Percentiles rank a stretch among this genome's conserved stretches.
These are phyloP conservation scores for Pycnonotus jocosus DNA, from an alignment of 2,113 vertebrate species.

Conservation along the genomic window DNA sequence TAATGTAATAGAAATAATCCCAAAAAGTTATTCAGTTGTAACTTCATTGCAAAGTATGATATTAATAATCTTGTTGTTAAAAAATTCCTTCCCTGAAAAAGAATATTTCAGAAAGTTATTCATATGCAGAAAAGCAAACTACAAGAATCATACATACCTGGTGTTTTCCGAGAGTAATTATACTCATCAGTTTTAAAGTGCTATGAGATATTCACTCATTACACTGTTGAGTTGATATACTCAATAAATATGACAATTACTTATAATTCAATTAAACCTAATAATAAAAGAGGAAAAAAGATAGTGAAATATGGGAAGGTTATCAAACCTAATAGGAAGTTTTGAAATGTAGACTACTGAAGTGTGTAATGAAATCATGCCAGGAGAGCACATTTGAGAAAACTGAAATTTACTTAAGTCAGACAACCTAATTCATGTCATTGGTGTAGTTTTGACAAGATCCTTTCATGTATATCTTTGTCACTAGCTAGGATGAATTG, in stretches of 20 bases:
- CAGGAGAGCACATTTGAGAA: not conserved
- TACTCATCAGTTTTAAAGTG: not conserved
- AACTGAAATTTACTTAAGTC: not conserved
- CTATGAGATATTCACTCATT: not conserved
- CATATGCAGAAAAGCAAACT: not conserved
- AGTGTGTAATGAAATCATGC: not conserved
- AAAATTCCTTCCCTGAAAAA: not conserved
- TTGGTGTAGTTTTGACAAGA: not conserved
- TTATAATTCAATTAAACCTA: not conserved
- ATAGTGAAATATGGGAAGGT: not conserved
- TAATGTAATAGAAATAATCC: not conserved
- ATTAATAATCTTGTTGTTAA: not conserved
- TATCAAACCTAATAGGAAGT: not conserved
- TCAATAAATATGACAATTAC: not conserved
- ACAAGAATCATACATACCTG: not conserved
- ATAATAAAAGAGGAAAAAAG: not conserved
- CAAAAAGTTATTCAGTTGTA: not conserved
- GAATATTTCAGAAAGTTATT: not conserved
- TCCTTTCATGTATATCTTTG: not conserved
- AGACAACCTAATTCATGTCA: not conserved
- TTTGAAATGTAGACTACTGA: not conserved
- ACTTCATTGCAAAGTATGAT: not conserved
- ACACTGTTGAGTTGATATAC: not conserved
- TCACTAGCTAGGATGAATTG: not conserved
- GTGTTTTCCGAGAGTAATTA: not conserved